These are phyloP conservation scores for Zosterops japonicus DNA, from an alignment of 2,113 vertebrate species.

Conservation along the genomic window DNA sequence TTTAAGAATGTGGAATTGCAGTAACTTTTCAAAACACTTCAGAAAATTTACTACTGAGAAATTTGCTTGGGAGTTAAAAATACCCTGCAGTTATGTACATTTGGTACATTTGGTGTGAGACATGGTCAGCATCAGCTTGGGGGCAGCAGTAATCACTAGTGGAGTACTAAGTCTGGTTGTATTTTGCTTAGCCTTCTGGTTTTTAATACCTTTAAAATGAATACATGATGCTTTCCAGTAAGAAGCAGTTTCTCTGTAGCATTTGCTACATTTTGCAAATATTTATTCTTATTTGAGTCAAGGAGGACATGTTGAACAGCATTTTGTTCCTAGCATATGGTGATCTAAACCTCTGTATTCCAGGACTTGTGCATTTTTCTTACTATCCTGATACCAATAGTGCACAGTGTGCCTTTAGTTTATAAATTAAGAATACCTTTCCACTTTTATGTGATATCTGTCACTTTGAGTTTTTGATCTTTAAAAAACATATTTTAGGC, in stretches of 20 bases:
- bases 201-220: neutral
- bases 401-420: neutral
- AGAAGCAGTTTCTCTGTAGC: neutral
- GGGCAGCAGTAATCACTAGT: neutral
- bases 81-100: neutral
- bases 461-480: neutral
- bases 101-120: neutral
- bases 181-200: neutral
- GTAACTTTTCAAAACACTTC: neutral
- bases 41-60: neutral
- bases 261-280: neutral
- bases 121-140: neutral
- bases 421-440: neutral
- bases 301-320: neutral
- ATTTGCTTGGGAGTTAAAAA: neutral
- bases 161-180: neutral
- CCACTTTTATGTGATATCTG: neutral
- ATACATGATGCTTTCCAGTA: neutral
- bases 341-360: constrained; percentile 16
- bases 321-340: constrained; percentile 6
- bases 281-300: constrained; percentile 11
- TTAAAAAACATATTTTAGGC: neutral
- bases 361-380: neutral
- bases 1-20: neutral
- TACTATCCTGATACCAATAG: neutral